These are phyloP conservation scores for Drosophila testacea DNA, from an alignment of 2,888 invertebrate genomes.

Conservation along the genomic window DNA sequence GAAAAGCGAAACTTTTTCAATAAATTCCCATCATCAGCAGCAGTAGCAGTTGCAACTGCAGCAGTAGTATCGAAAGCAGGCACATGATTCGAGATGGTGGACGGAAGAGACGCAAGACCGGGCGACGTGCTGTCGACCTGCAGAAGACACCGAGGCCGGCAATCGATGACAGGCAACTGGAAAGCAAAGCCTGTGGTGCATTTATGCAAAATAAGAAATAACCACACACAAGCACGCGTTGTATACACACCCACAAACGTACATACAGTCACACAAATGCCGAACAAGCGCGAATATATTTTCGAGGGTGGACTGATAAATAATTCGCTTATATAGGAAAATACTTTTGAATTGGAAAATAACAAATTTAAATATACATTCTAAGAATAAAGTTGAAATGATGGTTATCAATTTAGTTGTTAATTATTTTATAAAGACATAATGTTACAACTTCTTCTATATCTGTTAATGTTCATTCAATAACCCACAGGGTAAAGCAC, in stretches of 20 bases:
- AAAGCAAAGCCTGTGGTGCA: constrained; percentile 77
- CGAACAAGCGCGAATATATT: constrained; percentile 55
- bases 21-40: constrained; percentile 76
- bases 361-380: too few species aligned
- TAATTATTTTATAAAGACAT: too few species aligned
- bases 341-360: too few species aligned
- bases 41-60: constrained; percentile 26
- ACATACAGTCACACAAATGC: constrained; percentile 1
- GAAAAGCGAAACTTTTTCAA: constrained; percentile 79
- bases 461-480: too few species aligned
- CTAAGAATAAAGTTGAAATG: too few species aligned
- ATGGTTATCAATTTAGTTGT: too few species aligned
- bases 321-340: too few species aligned
- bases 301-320: too few species aligned
- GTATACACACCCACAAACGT: constrained; percentile 13
- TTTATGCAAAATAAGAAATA: constrained; percentile 82
- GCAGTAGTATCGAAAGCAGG: background rate
- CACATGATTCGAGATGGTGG: background rate
- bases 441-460: too few species aligned
- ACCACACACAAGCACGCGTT: constrained; percentile 43
- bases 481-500: too few species aligned
- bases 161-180: constrained; percentile 78
- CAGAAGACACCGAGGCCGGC: constrained; percentile 68
- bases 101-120: background rate
- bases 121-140: constrained; percentile 29